These are phyloP conservation scores for Antheraea yamamai DNA, from an alignment of 2,888 invertebrate genomes.

Conservation along the genomic window DNA sequence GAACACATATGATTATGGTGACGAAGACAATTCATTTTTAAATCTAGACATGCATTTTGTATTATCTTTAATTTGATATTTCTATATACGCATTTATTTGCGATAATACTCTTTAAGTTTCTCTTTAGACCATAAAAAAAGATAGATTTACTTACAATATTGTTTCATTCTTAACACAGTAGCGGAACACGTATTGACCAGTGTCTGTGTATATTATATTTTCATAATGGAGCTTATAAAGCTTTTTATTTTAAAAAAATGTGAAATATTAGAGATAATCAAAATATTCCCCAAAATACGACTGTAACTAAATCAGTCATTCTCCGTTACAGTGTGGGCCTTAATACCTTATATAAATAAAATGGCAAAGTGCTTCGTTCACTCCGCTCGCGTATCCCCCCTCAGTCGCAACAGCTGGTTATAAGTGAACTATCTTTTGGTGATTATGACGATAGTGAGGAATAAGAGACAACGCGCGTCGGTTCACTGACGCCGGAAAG, in stretches of 20 bases:
- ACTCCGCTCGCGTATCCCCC: constrained; percentile 35
- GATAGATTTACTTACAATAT: background rate
- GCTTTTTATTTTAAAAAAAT: background rate
- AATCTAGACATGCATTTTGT: no score
- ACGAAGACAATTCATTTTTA: no score
- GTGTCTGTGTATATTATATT: background rate
- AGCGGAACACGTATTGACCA: background rate
- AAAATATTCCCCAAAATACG: constrained; percentile 12
- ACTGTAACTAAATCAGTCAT: constrained; percentile 61
- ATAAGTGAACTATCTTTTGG: constrained; percentile 42
- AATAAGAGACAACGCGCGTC: constrained; percentile 40
- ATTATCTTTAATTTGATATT: no score
- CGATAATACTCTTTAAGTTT: background rate
- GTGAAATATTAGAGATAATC: background rate
- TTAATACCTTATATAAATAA: constrained; percentile 61
- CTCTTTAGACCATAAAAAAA: background rate
- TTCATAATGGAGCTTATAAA: background rate
- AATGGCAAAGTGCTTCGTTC: constrained; percentile 57
- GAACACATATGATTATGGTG: no score
- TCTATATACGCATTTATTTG: no score
- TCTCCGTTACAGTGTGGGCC: constrained; percentile 75
- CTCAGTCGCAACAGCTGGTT: constrained; percentile 37
- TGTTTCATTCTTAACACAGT: background rate
- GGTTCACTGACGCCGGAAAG: constrained; percentile 67
- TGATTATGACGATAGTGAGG: constrained; percentile 61